These are phyloP conservation scores for Drosophila limbata DNA, from an alignment of 2,888 invertebrate genomes.

Conservation along the genomic window DNA sequence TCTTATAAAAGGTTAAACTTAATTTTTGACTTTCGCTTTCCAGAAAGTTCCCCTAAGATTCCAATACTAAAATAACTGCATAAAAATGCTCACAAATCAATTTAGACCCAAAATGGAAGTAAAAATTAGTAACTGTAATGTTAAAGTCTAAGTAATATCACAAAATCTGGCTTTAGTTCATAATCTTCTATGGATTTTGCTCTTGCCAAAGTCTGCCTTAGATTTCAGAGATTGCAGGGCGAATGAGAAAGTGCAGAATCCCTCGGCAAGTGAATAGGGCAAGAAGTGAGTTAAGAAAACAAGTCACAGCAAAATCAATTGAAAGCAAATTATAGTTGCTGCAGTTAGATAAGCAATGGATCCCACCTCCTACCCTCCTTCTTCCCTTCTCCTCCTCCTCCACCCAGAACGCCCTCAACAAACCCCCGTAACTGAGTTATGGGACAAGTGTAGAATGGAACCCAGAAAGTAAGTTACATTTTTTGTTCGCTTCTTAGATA, in stretches of 20 bases:
- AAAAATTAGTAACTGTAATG: not conserved
- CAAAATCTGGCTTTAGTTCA: not conserved
- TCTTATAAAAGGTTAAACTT: no score
- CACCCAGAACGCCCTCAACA: conserved; percentile 5
- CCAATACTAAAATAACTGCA: no score
- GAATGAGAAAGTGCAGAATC: not conserved
- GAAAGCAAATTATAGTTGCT: conserved; percentile 79
- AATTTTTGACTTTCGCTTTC: no score
- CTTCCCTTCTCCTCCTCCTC: not conserved
- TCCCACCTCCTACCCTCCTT: not conserved
- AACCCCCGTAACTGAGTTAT: conserved; percentile 47
- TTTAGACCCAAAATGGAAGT: no score
- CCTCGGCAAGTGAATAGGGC: not conserved
- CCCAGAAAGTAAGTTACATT: conserved; percentile 24
- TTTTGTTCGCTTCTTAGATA: conserved; percentile 29
- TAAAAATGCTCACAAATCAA: no score
- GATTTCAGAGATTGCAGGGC: not conserved
- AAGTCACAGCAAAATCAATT: conserved; percentile 72
- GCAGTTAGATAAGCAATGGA: conserved; percentile 70
- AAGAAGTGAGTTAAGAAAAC: conserved; percentile 14
- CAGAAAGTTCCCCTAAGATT: no score
- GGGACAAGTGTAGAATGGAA: conserved; percentile 65
- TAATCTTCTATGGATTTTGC: not conserved
- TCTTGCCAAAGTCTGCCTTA: no score
- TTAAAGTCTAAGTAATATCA: not conserved